These are phyloP conservation scores for Allygus modestus DNA, from an alignment of 2,888 invertebrate genomes.

Conservation along the genomic window DNA sequence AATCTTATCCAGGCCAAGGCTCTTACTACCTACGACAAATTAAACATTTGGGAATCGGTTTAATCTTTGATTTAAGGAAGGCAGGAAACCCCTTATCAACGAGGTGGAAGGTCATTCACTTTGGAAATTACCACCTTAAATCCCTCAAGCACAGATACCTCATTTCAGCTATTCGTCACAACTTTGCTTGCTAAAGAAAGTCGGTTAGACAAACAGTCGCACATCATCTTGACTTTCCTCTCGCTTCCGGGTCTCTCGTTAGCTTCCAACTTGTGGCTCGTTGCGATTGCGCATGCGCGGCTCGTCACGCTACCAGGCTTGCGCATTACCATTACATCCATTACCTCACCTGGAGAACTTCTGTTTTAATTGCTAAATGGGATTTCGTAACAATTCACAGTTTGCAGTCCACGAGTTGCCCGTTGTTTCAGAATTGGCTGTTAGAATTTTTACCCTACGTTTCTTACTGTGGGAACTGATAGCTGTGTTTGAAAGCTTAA, in stretches of 20 bases:
- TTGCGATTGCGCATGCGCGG: slow-evolving; percentile 28
- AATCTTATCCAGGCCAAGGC: too few relatives aligned
- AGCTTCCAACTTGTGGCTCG: slow-evolving; percentile 8
- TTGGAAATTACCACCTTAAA: not conserved
- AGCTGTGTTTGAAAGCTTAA: too few relatives aligned
- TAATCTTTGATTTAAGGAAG: too few relatives aligned
- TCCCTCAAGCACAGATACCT: not conserved
- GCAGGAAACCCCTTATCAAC: too few relatives aligned
- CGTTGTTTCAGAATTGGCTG: too few relatives aligned
- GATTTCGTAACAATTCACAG: slow-evolving; percentile 5
- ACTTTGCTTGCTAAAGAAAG: not conserved
- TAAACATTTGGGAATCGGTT: too few relatives aligned
- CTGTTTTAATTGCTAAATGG: slow-evolving; percentile 34
- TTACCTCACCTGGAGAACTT: slow-evolving; percentile 12
- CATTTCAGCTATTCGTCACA: not conserved
- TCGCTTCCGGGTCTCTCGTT: slow-evolving; percentile 31
- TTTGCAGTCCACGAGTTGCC: too few relatives aligned
- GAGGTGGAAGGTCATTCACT: too few relatives aligned
- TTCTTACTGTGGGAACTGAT: too few relatives aligned
- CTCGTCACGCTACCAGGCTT: not conserved
- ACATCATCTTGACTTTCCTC: not conserved
- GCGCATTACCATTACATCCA: not conserved
- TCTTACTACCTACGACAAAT: too few relatives aligned
- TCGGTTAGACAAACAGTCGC: slow-evolving; percentile 11
- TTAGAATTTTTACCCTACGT: too few relatives aligned